Evolutionary conservation across 92 coral and sea anemone genomes (phyloP), one percentile per base, ranked within the genome.

Genomic region (Parazoanthus darwini): DNA sequence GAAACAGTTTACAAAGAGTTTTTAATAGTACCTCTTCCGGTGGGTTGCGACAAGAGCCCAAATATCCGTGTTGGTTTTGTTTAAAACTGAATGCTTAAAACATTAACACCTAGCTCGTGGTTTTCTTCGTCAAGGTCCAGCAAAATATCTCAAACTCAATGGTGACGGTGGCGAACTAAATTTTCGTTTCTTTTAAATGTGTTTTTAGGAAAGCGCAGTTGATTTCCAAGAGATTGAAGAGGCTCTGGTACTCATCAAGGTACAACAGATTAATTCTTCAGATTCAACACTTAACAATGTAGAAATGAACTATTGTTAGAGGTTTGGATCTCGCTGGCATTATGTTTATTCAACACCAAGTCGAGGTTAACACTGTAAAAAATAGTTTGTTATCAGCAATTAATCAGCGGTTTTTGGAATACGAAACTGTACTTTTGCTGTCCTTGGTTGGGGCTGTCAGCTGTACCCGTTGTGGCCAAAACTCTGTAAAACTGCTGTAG

Each of bases 151-250:
- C 59, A 54, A 15, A 29, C 6, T 63, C 70, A 20, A 26, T 63
- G 70, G 8, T 23, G 68, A 20, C 8, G 68, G 68, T 87, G 25
- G 5, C 74, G n/a, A 33, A 33, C 11, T 79, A 15, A 25, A 10
- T 13, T 39, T 78, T 36, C 10, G 9, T 56, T 8, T 6, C 2
- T 85, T 54, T 26, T 29, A 25, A 78, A 50, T 25, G 16, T 16
- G 56, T 79, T 89, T 89, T 29, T 78, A 96, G 99, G 99, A 96
- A 91, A 96, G 99, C 82, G 97, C 99, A 22, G 99, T 96, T 26
- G 99, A 95, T 77, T 96, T 96, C 72, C 96, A 96, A 85, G 99
- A 96, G 89, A 93, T 96, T 25, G 99, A 96, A 85, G 99, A 96
- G 85, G 99, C 99, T 8, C 86, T 96, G 37, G 96, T 96, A 38